Base-by-base conservation (phyloP, 2,888 invertebrate genomes). In the Gastrophysa polygoni region DNA sequence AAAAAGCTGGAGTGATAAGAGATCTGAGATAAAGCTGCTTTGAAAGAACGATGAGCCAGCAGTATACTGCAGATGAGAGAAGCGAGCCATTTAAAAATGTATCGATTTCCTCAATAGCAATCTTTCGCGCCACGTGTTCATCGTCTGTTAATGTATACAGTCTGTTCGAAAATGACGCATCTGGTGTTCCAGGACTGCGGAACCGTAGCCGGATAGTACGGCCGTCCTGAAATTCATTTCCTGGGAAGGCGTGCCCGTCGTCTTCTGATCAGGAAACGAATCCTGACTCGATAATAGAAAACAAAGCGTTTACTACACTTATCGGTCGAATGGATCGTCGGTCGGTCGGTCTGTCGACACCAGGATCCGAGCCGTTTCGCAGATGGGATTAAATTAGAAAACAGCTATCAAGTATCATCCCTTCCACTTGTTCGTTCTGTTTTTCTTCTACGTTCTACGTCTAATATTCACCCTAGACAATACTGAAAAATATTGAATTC, bases 211-310 rank as follows among this genome's bases (percentile, higher is more conserved):
- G 16, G 43, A 44, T 28, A 56, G 21, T 43, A 18, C 76, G 74
- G 75, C 67, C 75, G 72, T 69, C 73, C 79, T 77, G 78, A 79
- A 80, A 80, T 80, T 80, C 80, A 80, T 80, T 80, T 80, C 80
- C 80, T 79, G 79, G 18, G 73, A 7, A 73, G 74, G 71, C 75
- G 73, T 10, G 73, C 76, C 73, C 75, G 79, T 80, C 79, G 78
- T 80, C 51, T 29, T 51, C 34, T 51, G 51, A 77, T 75, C 78
- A 79, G 78, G 79, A 79, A 79, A 76, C 78, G 76, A 76, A 77
- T 75, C 75, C 75, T 76, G 75, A 74, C 77, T 77, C 78, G 74
- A 77, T 44, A 80, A 80, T 78, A 78, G 77, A 77, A 80, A 79
- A 80, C 79, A 79, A 79, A 78, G 76, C 76, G 61, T 59, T 51